Percentiles rank a stretch among this genome's conserved stretches.
Conservation (phyloP, 2,888 invertebrate species). For the Aradus depressus region DNA sequence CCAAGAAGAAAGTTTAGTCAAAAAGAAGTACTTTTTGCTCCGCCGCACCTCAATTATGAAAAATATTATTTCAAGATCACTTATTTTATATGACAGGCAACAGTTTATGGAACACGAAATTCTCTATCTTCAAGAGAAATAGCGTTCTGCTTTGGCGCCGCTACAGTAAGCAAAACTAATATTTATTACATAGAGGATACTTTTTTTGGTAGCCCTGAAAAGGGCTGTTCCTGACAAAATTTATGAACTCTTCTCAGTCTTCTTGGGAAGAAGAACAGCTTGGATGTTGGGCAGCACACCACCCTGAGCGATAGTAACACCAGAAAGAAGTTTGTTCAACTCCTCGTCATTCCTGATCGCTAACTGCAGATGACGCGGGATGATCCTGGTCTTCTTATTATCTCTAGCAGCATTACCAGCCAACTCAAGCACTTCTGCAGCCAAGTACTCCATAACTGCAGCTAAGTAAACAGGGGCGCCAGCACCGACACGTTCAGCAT, state of each 20-base stretch:
- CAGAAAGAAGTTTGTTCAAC: constrained; percentile 59
- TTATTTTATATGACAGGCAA: no score
- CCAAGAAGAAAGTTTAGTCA: no score
- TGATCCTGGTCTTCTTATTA: constrained; percentile 58
- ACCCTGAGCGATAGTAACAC: constrained; percentile 73
- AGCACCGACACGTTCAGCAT: constrained; percentile 45
- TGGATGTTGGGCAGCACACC: constrained; percentile 62
- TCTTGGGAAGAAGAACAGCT: constrained; percentile 30
- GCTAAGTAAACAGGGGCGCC: constrained; percentile 46
- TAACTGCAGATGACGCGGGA: constrained; percentile 65
- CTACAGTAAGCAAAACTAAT: no score
- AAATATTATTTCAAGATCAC: no score
- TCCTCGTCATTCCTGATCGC: constrained; percentile 76
- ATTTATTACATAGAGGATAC: no score
- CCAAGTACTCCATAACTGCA: constrained; percentile 51
- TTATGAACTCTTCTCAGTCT: constrained; percentile 28
- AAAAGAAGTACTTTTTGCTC: no score
- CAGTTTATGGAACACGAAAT: no score
- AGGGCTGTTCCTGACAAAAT: constrained; percentile 26
- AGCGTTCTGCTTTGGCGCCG: no score
- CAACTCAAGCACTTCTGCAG: constrained; percentile 56
- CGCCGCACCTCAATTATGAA: no score
- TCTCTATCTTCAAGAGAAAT: no score
- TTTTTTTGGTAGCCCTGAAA: constrained; percentile 29
- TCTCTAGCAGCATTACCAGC: constrained; percentile 51